Conservation (phyloP, 2,888 invertebrate species). For the Ectemnius continuus region DNA sequence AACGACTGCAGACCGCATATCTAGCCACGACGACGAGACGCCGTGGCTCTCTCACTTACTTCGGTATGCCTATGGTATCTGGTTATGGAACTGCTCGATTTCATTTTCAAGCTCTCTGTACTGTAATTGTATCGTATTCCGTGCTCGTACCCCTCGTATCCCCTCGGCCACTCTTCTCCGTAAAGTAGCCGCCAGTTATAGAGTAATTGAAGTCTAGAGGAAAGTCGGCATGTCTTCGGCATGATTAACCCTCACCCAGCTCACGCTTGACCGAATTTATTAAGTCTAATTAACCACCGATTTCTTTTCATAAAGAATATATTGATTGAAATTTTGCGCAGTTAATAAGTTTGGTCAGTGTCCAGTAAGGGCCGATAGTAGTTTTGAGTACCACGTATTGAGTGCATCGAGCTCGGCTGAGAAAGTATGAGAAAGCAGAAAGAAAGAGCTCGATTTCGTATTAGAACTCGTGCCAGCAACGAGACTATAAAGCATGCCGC, state of each 20-base stretch:
- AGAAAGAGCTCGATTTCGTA: conserved; percentile 25
- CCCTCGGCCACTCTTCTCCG: conserved; percentile 30
- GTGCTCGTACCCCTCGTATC: conserved; percentile 7
- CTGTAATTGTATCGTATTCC: conserved; percentile 2
- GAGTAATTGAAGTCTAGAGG: conserved; percentile 28
- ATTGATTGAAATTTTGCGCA: neutral
- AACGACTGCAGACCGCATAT: conserved; percentile 51
- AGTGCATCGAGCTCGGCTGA: neutral
- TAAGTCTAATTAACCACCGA: neutral
- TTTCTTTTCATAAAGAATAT: neutral
- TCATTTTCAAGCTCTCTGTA: too few species aligned
- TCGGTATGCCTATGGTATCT: conserved; percentile 56
- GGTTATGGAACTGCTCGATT: conserved; percentile 30
- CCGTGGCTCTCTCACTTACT: conserved; percentile 46
- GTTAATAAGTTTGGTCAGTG: neutral
- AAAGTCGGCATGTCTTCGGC: conserved; percentile 48
- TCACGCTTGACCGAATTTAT: conserved; percentile 36
- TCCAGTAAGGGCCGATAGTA: neutral
- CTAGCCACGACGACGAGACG: conserved; percentile 51
- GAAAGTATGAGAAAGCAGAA: conserved; percentile 2
- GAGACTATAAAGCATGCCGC: conserved; percentile 49
- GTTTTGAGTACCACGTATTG: neutral
- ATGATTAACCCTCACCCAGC: conserved; percentile 32
- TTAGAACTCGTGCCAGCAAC: conserved; percentile 51
- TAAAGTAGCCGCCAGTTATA: conserved; percentile 39